Conservation (phyloP, 2,797 vertebrate species). For the Muraenolepis orangiensis region DNA sequence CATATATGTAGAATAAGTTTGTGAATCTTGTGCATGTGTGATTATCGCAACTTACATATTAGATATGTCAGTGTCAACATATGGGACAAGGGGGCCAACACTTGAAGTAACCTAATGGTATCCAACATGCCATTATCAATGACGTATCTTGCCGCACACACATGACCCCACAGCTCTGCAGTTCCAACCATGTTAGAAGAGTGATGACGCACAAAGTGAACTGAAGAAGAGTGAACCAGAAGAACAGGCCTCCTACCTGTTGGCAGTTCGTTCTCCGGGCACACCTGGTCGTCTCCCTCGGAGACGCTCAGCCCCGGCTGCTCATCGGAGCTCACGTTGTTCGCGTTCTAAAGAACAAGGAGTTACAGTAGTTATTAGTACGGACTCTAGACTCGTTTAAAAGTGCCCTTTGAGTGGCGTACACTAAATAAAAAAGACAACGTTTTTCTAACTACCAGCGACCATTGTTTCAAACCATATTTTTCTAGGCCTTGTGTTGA, state of each 20-base stretch:
- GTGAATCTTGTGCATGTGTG: neutral
- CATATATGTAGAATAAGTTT: neutral
- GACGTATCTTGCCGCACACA: neutral
- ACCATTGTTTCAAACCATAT: neutral
- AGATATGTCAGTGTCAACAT: too few relatives aligned
- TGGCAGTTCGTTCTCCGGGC: constrained; percentile 31
- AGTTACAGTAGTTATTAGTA: neutral
- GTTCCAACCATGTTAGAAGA: neutral
- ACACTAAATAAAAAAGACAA: neutral
- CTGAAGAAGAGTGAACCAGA: neutral
- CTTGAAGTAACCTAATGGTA: neutral
- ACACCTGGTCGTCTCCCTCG: constrained; percentile 47
- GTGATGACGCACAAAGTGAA: neutral
- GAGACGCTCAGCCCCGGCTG: constrained; percentile 61
- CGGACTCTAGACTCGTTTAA: neutral
- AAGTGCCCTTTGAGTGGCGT: neutral
- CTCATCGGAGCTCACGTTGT: constrained; percentile 60
- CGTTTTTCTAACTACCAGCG: neutral
- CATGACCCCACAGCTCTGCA: neutral
- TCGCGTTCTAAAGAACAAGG: constrained; percentile 59
- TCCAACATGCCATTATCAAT: neutral
- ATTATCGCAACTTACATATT: neutral
- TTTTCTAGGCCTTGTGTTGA: neutral
- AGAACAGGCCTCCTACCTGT: constrained; percentile 61
- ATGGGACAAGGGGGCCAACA: too few relatives aligned